Base-by-base conservation (phyloP, 1,140 invertebrate genomes). In the Manduca sexta region DNA sequence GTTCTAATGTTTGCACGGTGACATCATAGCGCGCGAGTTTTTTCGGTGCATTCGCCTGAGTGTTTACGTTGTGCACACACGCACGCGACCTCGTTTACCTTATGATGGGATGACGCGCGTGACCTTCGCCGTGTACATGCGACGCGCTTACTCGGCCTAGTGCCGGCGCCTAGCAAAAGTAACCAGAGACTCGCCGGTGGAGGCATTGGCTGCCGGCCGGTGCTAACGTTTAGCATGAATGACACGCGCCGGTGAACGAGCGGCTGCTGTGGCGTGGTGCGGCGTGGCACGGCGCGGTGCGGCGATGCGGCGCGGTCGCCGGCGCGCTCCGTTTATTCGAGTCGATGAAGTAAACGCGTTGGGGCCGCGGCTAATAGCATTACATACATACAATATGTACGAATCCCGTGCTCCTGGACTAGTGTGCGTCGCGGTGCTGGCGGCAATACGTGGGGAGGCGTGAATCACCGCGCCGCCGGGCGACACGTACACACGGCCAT, bases 1-100 rank as follows among this genome's bases (percentile, higher is more conserved):
- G 64, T 52, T 72, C 71, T 69, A 68, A 68, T 74, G 71, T 78
- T 76, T 78, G 73, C 69, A 67, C 67, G 64, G 69, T 85, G 82
- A 85, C 82, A 85, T 85, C 82, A 71, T 59, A 85, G 57, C 61
- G 56, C 56, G 46, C 51, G 43, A 64, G 56, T 70, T 72, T 77
- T 80, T 84, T 80, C 52, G 54, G 69, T 77, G 79, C 78, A 78
- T 55, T 59, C 43, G 56, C 54, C 56, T 60, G 47, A 60, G 61
- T 85, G 79, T 85, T 85, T 85, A 85, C 74, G 69, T 83, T 82
- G 60, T 59, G 65, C 65, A 58, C 69, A 62, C 64, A 68, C 59
- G 50, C 62, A 52, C 52, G 33, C 46, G 38, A 29, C 34, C 48
- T 49, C 48, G 56, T 67, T 64, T 57, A 58, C 52, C 45, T 58